Base-by-base conservation (phyloP, 2,888 invertebrate species). In the Camptogramma bilineatum region DNA sequence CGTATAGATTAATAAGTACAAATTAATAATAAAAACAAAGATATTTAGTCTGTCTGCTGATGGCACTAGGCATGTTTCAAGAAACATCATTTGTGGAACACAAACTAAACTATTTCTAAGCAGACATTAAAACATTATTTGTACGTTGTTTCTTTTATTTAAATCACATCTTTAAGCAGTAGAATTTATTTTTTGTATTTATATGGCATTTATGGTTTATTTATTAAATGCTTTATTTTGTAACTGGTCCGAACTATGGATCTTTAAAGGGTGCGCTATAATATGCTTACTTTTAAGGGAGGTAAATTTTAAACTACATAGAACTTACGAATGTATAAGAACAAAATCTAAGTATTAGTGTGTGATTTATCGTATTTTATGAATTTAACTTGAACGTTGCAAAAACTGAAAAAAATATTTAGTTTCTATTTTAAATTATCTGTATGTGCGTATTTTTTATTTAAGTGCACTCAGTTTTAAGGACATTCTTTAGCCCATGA, bases 31-130 rank as follows among this genome's bases (percentile, higher is more conserved):
- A 81, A 83, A 44, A 88, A 80, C 87, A 88, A 86, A 83, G 83
- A 87, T 80, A 86, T 79, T 78, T 81, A 84, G 84, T 84, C 82
- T 81, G 89, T 88, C 86, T 83, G 85, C 86, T 79, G 85, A 92
- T 92, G 91, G 92, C 92, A 92, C 91, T 83, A 83, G 79, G 86
- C 82, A 87, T 88, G 87, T 89, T 89, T 86, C 87, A 83, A 84
- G 74, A 83, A 80, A 86, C 80, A 76, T 74, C 75, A 79, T 80
- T 74, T 77, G 83, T 83, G 86, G 86, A 88, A 89, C 87, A 90
- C 82, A 86, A 81, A 78, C 78, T 85, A 79, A 86, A 84, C 83
- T 88, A 89, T 79, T 81, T 84, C 82, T 81, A 81, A 81, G 87
- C 90, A 90, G 88, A 90, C 88, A 76, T 78, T 83, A 80, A 80